Conservation (phyloP, 2,797 vertebrate species). For the Acanthurus leucopareius region DNA sequence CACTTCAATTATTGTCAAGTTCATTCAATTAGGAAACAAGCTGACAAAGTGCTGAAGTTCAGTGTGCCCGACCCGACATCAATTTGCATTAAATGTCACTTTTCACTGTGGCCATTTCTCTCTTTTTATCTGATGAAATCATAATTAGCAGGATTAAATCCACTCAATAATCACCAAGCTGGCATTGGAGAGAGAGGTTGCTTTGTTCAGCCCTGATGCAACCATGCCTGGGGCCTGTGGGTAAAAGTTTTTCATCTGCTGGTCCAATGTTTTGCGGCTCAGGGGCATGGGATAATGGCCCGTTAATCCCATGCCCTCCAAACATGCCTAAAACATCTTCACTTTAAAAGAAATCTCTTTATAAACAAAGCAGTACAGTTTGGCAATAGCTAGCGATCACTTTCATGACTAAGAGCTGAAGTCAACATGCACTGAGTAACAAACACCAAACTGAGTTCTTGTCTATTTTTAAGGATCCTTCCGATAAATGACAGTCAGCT, state of each 20-base stretch:
- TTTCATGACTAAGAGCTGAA: neutral
- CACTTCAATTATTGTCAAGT: constrained; percentile 84
- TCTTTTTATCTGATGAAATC: constrained; percentile 66
- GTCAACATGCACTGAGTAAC: neutral
- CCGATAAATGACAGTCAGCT: constrained; percentile 26
- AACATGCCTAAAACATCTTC: neutral
- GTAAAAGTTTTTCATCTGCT: neutral
- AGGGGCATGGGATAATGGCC: neutral
- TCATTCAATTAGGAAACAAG: constrained; percentile 81
- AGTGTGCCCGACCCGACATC: constrained; percentile 47
- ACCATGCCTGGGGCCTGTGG: neutral
- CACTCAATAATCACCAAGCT: constrained; percentile 49
- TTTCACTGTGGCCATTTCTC: constrained; percentile 61
- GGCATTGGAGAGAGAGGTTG: constrained; percentile 26
- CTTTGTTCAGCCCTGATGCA: constrained; percentile 48
- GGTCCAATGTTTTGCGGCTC: constrained; percentile 6
- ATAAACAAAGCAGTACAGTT: constrained; percentile 2
- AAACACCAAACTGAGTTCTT: constrained; percentile 14
- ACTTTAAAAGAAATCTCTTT: neutral
- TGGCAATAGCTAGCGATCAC: neutral
- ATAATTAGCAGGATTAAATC: constrained; percentile 71
- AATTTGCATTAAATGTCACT: constrained; percentile 63
- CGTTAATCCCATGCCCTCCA: neutral
- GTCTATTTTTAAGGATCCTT: constrained; percentile 22
- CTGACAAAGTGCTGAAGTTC: constrained; percentile 78